A percentile compares a stretch with the other conserved stretches of the same genome.
phyloP scores from a whole-genome alignment of 2,797 vertebrate genomes.

The Glyptemys insculpta region DNA sequence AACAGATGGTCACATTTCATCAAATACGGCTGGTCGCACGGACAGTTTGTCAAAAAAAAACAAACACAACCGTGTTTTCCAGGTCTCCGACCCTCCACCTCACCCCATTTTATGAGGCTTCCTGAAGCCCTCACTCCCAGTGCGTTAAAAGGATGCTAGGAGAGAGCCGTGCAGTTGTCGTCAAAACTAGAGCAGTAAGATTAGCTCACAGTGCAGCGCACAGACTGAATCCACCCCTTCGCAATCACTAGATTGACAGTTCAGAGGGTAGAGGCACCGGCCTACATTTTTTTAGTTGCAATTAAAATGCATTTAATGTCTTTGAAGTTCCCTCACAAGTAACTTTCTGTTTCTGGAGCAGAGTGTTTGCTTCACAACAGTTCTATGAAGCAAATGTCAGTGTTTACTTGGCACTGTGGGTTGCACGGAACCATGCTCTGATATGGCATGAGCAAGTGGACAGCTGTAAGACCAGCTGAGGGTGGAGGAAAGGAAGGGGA shows the following conservation, averaged over 20 bases:
- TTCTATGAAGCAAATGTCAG: neutral
- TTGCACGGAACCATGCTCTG: neutral
- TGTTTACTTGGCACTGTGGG: neutral
- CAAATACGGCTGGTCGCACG: neutral
- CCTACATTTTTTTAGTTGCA: slow-evolving; percentile 36
- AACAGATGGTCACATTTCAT: neutral
- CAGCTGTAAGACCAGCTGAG: no score
- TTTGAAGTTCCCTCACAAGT: slow-evolving; percentile 40
- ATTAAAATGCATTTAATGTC: neutral
- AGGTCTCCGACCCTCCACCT: neutral
- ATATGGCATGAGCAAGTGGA: neutral
- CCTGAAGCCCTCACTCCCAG: neutral
- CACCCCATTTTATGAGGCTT: neutral
- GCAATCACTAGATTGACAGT: slow-evolving; percentile 4
- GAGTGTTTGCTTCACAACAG: slow-evolving; percentile 14
- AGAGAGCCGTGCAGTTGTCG: neutral
- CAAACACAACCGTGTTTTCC: fast-evolving
- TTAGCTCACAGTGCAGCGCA: neutral
- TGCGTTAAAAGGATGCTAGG: neutral
- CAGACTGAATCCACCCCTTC: slow-evolving; percentile 12
- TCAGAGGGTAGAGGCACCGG: slow-evolving; percentile 49
- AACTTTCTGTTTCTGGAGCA: slow-evolving; percentile 1
- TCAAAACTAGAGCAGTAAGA: neutral
- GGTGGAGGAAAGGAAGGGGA: neutral
- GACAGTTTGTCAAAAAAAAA: neutral